Percentiles rank a stretch among this genome's conserved stretches.
Conservation (phyloP, 1,140 invertebrate species). For the Eumaeus atala region DNA sequence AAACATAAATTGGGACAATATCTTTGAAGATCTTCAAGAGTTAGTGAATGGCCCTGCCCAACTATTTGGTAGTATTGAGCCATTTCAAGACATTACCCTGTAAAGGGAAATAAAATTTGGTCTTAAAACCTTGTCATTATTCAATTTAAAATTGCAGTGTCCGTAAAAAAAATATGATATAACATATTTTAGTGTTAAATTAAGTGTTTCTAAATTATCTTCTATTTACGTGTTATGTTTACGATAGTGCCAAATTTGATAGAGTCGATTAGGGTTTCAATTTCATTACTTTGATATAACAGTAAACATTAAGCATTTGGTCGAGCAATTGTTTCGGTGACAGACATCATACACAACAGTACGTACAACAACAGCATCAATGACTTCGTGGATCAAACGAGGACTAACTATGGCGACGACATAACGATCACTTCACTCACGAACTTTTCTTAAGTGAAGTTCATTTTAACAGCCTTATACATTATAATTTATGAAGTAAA, state of each 20-base stretch:
- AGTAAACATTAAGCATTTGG: slow-evolving; percentile 22
- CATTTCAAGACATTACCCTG: slow-evolving; percentile 63
- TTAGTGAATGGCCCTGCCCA: slow-evolving; percentile 63
- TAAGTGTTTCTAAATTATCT: too few species aligned
- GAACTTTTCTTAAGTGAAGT: slow-evolving; percentile 32
- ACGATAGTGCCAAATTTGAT: too few species aligned
- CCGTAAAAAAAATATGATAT: too few species aligned
- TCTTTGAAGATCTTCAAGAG: slow-evolving; percentile 65
- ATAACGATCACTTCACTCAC: slow-evolving; percentile 28
- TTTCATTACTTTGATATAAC: neutral
- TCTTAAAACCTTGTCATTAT: too few species aligned
- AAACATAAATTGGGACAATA: slow-evolving; percentile 64
- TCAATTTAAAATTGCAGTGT: too few species aligned
- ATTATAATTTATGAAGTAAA: slow-evolving; percentile 20
- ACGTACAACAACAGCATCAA: slow-evolving; percentile 56
- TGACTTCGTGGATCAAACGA: slow-evolving; percentile 54
- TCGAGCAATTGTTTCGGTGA: slow-evolving; percentile 43
- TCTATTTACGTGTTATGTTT: too few species aligned
- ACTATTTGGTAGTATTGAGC: slow-evolving; percentile 70
- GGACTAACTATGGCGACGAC: slow-evolving; percentile 60
- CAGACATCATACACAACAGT: slow-evolving; percentile 54
- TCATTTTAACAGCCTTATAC: slow-evolving; percentile 4
- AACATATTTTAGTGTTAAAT: too few species aligned
- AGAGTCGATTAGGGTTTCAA: neutral
- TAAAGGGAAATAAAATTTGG: slow-evolving; percentile 21